Base-by-base conservation (phyloP, 2,113 vertebrate genomes). In the Oxygymnocypris stewartii region DNA sequence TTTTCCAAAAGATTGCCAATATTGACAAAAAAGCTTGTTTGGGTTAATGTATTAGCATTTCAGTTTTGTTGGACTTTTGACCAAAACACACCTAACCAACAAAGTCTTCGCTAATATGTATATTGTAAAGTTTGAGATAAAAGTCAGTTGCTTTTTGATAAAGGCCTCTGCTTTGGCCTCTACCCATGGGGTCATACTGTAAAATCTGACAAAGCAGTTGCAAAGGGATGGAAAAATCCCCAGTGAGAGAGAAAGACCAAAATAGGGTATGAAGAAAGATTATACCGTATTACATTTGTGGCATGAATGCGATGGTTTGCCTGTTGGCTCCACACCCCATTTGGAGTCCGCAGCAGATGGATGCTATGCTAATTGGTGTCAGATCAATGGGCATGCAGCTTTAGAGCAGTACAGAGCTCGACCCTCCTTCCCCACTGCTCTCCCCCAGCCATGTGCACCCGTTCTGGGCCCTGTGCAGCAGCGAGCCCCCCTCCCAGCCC, bases 281-380 rank as follows among this genome's bases (percentile, higher is more conserved):
- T 40, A 59, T 28, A 79, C 12, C 16, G 57, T 81, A 16, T 81
- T 25, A 63, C 28, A 13, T 63, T 42, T 63, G 57, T 42, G 13
- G 28, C 71, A 79, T 65, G 73, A 51, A 65, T 73, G 13, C 13
- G 51, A 71, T 35, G 84, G 49, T 47, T 89, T 59, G 89, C 84
- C 86, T 86, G 84, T 87, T 89, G 51, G 89, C 89, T 92, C 86
- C 80, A 88, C 87, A 73, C n/a, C 31, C 44, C 6, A 5, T 40
- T 40, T 82, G 77, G 78, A 85, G 88, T 71, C 65, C 10, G 88
- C 85, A 92, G 88, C 92, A 95, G 94, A 95, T 95, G 93, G 94
- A 94, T 89, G 86, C 90, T 90, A 92, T 94, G 91, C 93, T 95
- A 95, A 95, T 95, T 93, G 91, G 91, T 89, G 90, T 90, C 91